Percentiles rank a stretch among this genome's conserved stretches.
Conservation (phyloP, 2,797 vertebrate species). For the Pitangus sulphuratus region DNA sequence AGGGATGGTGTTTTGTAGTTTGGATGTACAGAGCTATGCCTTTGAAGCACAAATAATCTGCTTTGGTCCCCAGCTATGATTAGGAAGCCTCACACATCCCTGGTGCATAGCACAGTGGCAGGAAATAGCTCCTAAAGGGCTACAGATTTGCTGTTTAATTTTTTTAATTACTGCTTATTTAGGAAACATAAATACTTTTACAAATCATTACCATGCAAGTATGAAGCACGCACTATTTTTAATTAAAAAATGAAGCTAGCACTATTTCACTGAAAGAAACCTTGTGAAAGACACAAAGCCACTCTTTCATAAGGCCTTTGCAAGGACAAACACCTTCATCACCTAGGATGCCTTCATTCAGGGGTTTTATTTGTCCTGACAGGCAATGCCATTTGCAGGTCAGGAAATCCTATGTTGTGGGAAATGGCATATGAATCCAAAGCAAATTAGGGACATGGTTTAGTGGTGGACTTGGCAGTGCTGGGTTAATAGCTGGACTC, state of each 20-base stretch:
- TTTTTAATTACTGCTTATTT: slow-evolving; percentile 69
- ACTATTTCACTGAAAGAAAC: neutral
- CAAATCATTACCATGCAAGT: slow-evolving; percentile 51
- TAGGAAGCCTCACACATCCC: slow-evolving; percentile 38
- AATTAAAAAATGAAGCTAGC: slow-evolving; percentile 49
- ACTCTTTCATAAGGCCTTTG: neutral
- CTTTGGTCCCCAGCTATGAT: slow-evolving; percentile 43
- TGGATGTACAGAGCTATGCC: neutral
- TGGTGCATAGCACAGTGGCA: slow-evolving; percentile 33
- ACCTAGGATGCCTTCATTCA: neutral
- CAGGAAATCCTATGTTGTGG: neutral
- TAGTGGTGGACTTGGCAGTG: neutral
- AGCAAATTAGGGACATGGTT: neutral
- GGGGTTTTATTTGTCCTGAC: neutral
- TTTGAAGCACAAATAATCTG: slow-evolving; percentile 54
- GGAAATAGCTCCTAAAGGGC: slow-evolving; percentile 60
- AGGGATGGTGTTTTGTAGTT: neutral
- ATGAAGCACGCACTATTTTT: slow-evolving; percentile 21
- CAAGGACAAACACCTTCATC: neutral
- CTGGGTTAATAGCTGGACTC: neutral
- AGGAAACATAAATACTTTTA: slow-evolving; percentile 66
- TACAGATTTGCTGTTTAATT: slow-evolving; percentile 49
- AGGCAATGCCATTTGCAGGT: neutral
- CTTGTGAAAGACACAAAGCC: neutral
- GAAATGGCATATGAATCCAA: neutral